These are phyloP conservation scores for Cichladusa arquata DNA, from an alignment of 2,113 vertebrate genomes.

Conservation along the genomic window DNA sequence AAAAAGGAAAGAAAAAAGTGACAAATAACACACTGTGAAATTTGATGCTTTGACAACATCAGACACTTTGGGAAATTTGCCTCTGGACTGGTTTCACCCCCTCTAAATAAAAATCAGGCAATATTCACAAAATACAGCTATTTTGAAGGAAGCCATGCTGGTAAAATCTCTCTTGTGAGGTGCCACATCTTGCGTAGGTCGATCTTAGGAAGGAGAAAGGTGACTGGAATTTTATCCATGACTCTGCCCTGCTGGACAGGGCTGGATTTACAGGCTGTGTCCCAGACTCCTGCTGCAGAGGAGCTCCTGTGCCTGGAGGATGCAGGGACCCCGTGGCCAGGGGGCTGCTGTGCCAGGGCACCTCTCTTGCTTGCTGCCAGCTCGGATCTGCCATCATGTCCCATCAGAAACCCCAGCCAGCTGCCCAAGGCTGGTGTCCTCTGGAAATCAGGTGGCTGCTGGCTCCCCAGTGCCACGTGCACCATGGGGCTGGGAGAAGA, in stretches of 20 bases:
- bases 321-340: not conserved
- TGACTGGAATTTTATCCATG: not conserved
- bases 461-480: not conserved
- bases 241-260: not conserved
- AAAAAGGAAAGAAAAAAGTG: not conserved
- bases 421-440: not conserved
- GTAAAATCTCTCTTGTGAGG: not conserved
- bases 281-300: not conserved
- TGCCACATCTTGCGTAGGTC: rapidly evolving
- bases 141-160: not conserved
- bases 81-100: not conserved
- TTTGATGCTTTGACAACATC: not conserved
- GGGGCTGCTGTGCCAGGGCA: not conserved
- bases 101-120: not conserved
- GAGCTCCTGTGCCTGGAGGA: not conserved
- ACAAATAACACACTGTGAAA: not conserved
- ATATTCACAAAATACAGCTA: not conserved
- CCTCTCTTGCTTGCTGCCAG: not conserved
- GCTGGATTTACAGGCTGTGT: not conserved
- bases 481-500: rapidly evolving
- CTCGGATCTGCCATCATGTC: not conserved
- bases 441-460: not conserved
- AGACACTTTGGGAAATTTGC: not conserved
- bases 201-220: not conserved
- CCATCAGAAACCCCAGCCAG: not conserved